phyloP scores from a whole-genome alignment of 2,888 invertebrate species.

The Eurois occulta region DNA sequence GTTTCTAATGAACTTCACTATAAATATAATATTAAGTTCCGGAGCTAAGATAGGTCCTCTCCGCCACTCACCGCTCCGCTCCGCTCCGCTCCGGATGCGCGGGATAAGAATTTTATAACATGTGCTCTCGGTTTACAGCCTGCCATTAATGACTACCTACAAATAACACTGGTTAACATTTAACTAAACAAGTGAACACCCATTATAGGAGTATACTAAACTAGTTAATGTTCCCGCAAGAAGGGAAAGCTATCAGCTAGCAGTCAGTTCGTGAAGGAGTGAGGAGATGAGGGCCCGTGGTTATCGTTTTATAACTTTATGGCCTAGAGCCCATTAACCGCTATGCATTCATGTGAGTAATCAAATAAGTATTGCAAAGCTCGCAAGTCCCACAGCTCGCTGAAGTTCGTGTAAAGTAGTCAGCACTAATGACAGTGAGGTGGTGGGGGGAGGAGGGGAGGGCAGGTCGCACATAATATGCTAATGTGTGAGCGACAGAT shows the following conservation, averaged over 20 bases:
- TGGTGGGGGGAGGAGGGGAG: neutral
- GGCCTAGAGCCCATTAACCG: slow-evolving; percentile 2
- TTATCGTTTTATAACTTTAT: slow-evolving; percentile 18
- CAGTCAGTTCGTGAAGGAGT: slow-evolving; percentile 1
- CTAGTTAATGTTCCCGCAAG: slow-evolving; percentile 8
- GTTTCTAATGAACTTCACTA: slow-evolving; percentile 66
- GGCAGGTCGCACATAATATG: slow-evolving; percentile 21
- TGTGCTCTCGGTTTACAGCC: slow-evolving; percentile 62
- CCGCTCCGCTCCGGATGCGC: slow-evolving; percentile 29
- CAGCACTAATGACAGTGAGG: neutral
- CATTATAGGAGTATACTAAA: slow-evolving; percentile 41
- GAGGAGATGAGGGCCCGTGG: neutral
- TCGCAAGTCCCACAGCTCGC: neutral
- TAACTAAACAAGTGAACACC: slow-evolving; percentile 51
- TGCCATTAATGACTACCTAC: slow-evolving; percentile 52
- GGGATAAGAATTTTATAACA: slow-evolving; percentile 60
- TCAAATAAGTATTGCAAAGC: slow-evolving; percentile 2
- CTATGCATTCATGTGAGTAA: slow-evolving; percentile 22
- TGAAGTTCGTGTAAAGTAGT: slow-evolving; percentile 1
- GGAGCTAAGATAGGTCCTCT: slow-evolving; percentile 33
- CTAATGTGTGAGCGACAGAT: slow-evolving; percentile 52
- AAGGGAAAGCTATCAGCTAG: slow-evolving; percentile 23
- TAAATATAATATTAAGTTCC: slow-evolving; percentile 62
- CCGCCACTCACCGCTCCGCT: slow-evolving; percentile 7
- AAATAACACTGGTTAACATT: slow-evolving; percentile 64